These are phyloP conservation scores for Drosophila greeni DNA, from an alignment of 2,888 invertebrate genomes.

Conservation along the genomic window DNA sequence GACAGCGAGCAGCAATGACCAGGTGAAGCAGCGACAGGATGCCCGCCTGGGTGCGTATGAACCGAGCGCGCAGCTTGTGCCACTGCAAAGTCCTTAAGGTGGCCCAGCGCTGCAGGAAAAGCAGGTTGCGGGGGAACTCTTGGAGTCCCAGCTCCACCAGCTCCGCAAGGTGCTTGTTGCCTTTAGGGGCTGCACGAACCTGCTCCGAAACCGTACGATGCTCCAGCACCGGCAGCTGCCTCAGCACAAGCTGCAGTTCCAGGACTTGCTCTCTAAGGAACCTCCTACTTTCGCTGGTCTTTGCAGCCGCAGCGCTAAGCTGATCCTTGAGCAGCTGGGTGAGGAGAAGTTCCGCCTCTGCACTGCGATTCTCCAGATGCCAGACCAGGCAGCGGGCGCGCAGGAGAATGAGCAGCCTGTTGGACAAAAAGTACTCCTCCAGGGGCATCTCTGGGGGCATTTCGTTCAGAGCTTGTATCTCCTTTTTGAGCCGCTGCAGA, in stretches of 20 bases:
- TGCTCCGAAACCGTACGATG: too few relatives aligned
- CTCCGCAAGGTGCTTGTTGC: conserved; percentile 36
- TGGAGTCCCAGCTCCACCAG: conserved; percentile 77
- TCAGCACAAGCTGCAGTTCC: conserved; percentile 77
- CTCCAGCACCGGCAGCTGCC: conserved; percentile 48
- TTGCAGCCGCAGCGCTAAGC: neutral
- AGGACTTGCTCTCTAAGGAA: conserved; percentile 79
- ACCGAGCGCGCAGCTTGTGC: conserved; percentile 80
- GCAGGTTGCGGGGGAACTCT: conserved; percentile 82
- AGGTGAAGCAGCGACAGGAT: conserved; percentile 79
- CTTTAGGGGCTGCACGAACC: too few relatives aligned
- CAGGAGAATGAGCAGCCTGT: conserved; percentile 66
- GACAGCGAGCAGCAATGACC: conserved; percentile 77
- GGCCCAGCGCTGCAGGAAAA: conserved; percentile 80
- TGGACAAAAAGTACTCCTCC: conserved; percentile 69
- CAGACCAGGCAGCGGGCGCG: conserved; percentile 65
- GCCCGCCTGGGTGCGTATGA: conserved; percentile 79
- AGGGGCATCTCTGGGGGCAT: conserved; percentile 1
- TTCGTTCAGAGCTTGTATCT: neutral
- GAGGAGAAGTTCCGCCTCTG: conserved; percentile 60
- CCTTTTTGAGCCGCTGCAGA: conserved; percentile 32
- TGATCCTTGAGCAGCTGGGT: conserved; percentile 8
- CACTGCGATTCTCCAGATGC: conserved; percentile 53
- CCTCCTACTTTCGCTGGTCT: conserved; percentile 4
- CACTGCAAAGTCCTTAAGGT: conserved; percentile 79